A percentile compares a stretch with the other conserved stretches of the same genome.
Conservation (phyloP, 1,140 invertebrate genomes). For the Riptortus pedestris region DNA sequence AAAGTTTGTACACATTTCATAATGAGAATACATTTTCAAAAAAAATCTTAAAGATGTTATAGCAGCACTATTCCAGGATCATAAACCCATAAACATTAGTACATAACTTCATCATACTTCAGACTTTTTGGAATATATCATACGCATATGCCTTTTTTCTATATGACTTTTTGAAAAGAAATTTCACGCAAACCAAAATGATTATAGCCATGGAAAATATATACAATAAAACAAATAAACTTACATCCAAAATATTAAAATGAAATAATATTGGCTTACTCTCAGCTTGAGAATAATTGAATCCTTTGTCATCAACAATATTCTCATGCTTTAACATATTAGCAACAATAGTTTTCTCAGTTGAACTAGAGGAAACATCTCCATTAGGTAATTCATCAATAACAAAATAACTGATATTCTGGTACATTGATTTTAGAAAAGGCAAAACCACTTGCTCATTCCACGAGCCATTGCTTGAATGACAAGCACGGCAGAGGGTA, state of each 20-base stretch:
- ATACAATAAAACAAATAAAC: constrained; percentile 64
- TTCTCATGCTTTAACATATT: constrained; percentile 34
- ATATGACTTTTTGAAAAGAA: constrained; percentile 55
- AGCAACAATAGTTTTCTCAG: constrained; percentile 29
- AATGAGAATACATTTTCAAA: no score
- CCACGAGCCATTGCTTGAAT: constrained; percentile 48
- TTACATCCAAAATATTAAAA: constrained; percentile 57
- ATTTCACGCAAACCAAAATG: constrained; percentile 63
- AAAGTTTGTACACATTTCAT: no score
- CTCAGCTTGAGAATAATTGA: constrained; percentile 8
- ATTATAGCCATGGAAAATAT: constrained; percentile 54
- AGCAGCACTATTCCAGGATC: no score
- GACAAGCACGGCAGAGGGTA: constrained; percentile 59
- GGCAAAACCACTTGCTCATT: constrained; percentile 55
- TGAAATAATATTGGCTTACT: constrained; percentile 38
- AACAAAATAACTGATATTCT: constrained; percentile 32
- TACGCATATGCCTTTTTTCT: constrained; percentile 50
- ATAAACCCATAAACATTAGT: no score
- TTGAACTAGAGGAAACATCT: constrained; percentile 15
- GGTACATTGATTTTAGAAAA: constrained; percentile 69
- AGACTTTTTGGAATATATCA: constrained; percentile 21
- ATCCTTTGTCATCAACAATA: constrained; percentile 18
- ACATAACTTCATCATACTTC: no score
- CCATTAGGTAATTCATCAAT: constrained; percentile 13
- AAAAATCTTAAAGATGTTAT: no score